A percentile compares a stretch with the other conserved stretches of the same genome.
phyloP scores from a whole-genome alignment of 2,888 invertebrate species.

The Ecliptopera silaceata region DNA sequence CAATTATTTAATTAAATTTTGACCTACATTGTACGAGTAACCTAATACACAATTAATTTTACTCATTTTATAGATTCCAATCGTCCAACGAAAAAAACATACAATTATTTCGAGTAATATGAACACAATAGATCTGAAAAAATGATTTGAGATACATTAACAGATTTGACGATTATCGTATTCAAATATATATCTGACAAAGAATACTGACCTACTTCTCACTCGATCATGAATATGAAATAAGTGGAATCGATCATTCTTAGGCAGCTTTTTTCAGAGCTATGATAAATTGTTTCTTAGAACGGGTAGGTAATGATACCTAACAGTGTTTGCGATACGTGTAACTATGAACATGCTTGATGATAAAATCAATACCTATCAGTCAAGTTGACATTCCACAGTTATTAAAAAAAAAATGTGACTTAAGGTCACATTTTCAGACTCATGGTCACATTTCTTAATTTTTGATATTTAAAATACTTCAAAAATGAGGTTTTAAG shows the following conservation, averaged over 20 bases:
- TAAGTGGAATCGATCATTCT: conserved; percentile 52
- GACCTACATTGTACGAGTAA: too few species aligned
- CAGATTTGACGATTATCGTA: conserved; percentile 9
- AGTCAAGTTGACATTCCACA: too few species aligned
- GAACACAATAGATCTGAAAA: not conserved
- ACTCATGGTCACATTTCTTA: too few species aligned
- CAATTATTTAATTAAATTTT: too few species aligned
- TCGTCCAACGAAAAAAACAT: not conserved
- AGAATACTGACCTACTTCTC: conserved; percentile 47
- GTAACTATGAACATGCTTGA: conserved; percentile 31
- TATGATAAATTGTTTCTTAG: conserved; percentile 53
- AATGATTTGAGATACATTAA: conserved; percentile 7
- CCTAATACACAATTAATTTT: not conserved
- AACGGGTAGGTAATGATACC: conserved; percentile 40
- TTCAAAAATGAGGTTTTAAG: too few species aligned
- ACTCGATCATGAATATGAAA: conserved; percentile 52
- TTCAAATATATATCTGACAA: conserved; percentile 11
- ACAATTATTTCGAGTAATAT: not conserved
- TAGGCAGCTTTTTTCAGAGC: conserved; percentile 28
- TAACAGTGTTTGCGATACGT: conserved; percentile 20
- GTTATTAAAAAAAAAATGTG: too few species aligned
- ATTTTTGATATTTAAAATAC: too few species aligned
- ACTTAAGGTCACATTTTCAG: too few species aligned
- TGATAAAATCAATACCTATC: conserved; percentile 35
- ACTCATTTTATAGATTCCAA: not conserved